A percentile compares a stretch with the other conserved stretches of the same genome.
phyloP scores from a whole-genome alignment of 2,888 invertebrate species.

The Tetrapedia diversipes region DNA sequence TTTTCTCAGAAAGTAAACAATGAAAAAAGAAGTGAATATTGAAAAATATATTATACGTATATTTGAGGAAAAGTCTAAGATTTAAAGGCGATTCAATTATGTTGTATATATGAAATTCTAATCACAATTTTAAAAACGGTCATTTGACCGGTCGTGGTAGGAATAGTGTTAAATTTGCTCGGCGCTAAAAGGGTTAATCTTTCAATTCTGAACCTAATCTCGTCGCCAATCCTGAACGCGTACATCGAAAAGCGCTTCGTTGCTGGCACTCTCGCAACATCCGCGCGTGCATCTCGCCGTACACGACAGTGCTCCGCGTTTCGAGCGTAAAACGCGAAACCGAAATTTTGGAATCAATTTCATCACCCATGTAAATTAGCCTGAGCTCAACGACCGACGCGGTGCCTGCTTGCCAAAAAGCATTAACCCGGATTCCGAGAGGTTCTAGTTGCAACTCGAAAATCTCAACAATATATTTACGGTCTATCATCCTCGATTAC shows the following conservation, averaged over 20 bases:
- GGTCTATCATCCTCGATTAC: conserved; percentile 62
- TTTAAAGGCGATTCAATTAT: too few relatives aligned
- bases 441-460: conserved; percentile 23
- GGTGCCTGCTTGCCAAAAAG: conserved; percentile 69
- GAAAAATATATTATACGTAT: too few relatives aligned
- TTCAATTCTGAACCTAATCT: too few relatives aligned
- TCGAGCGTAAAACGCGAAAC: neutral
- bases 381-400: conserved; percentile 47
- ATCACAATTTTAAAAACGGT: too few relatives aligned
- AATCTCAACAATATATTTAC: conserved; percentile 30
- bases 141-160: too few relatives aligned
- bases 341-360: conserved; percentile 39
- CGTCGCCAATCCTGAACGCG: too few relatives aligned
- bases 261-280: neutral
- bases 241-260: neutral
- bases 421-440: conserved; percentile 73
- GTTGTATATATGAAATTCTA: too few relatives aligned
- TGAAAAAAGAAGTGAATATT: too few relatives aligned
- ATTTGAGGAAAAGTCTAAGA: too few relatives aligned
- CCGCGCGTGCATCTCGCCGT: neutral
- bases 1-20: too few relatives aligned
- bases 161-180: too few relatives aligned
- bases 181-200: too few relatives aligned
- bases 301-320: neutral
- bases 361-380: conserved; percentile 31